A percentile compares a stretch with the other conserved stretches of the same genome.
phyloP scores from a whole-genome alignment of 2,888 invertebrate genomes.

The Amphiduros pacificus region DNA sequence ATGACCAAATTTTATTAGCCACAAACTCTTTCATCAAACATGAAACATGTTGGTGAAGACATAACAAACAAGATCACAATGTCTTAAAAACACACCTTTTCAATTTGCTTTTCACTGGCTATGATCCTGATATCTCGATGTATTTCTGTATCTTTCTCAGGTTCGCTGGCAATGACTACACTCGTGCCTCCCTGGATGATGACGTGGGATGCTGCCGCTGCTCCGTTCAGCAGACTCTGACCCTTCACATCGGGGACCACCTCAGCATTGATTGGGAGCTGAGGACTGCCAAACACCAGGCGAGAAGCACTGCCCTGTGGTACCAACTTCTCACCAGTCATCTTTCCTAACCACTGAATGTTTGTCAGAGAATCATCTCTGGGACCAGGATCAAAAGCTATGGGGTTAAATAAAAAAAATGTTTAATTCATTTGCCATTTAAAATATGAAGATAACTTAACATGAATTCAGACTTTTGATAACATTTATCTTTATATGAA shows the following conservation, averaged over 20 bases:
- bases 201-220: neutral
- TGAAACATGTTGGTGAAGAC: neutral
- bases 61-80: neutral
- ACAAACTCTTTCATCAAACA: too few relatives aligned
- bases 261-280: neutral
- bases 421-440: neutral
- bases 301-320: too few relatives aligned
- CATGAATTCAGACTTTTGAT: too few relatives aligned
- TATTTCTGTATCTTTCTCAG: neutral
- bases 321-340: constrained; percentile 12
- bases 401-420: neutral
- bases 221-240: neutral
- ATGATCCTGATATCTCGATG: constrained; percentile 6
- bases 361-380: constrained; percentile 19
- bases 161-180: neutral
- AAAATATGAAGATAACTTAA: too few relatives aligned
- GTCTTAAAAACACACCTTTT: constrained; percentile 9
- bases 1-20: too few relatives aligned
- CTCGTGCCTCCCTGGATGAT: neutral
- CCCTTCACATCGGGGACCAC: neutral
- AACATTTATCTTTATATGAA: too few relatives aligned
- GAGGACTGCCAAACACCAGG: neutral
- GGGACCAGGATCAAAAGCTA: constrained; percentile 5
- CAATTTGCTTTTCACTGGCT: constrained; percentile 17
- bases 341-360: constrained; percentile 19